These are phyloP conservation scores for Apocheima hispidaria DNA, from an alignment of 2,888 invertebrate species.

Conservation along the genomic window DNA sequence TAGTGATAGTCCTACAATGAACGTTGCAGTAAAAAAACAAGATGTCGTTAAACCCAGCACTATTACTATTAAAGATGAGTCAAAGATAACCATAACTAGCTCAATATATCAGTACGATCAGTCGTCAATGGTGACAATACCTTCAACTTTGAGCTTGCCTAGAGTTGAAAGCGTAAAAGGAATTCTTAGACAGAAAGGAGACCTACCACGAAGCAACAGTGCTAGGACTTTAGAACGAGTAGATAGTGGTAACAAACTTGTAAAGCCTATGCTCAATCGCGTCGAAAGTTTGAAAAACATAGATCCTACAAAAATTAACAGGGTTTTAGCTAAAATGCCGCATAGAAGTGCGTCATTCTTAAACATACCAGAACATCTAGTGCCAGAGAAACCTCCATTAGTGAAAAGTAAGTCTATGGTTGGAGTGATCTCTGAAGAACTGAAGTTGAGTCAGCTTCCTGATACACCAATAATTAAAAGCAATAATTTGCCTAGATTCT, in stretches of 20 bases:
- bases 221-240: constrained; percentile 70
- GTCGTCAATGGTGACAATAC: constrained; percentile 64
- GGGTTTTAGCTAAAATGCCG: constrained; percentile 75
- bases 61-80: constrained; percentile 77
- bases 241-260: constrained; percentile 65
- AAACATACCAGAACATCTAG: constrained; percentile 76
- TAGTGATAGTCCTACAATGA: constrained; percentile 61
- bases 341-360: constrained; percentile 82
- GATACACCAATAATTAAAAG: constrained; percentile 83
- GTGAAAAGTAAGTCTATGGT: constrained; percentile 78
- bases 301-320: constrained; percentile 75
- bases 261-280: constrained; percentile 65
- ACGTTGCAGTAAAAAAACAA: constrained; percentile 72
- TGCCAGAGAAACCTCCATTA: constrained; percentile 74
- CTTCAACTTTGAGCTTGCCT: constrained; percentile 70
- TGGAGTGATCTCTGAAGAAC: constrained; percentile 70
- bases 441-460: constrained; percentile 73
- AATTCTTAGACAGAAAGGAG: constrained; percentile 66
- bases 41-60: constrained; percentile 79
- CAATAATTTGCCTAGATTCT: constrained; percentile 79
- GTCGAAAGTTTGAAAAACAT: constrained; percentile 80
- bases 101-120: constrained; percentile 78
- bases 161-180: constrained; percentile 79
- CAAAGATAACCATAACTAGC: constrained; percentile 74
- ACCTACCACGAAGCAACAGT: constrained; percentile 72